phyloP scores from a whole-genome alignment of 1,140 invertebrate genomes.

The Anastatus disparis region DNA sequence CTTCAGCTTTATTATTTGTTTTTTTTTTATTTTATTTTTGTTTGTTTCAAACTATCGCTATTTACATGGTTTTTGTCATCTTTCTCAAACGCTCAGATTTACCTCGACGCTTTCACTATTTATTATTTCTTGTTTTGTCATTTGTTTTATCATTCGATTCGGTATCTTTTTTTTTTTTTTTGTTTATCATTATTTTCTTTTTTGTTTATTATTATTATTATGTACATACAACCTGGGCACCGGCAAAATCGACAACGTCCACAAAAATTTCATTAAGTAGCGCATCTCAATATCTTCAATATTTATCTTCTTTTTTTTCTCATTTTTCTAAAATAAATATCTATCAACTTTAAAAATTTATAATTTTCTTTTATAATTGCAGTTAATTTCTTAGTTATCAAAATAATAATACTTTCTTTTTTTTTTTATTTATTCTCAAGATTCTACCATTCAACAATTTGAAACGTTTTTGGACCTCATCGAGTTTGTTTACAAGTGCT shows the following conservation, averaged over 20 bases:
- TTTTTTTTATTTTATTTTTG: no score
- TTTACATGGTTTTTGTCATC: constrained; percentile 35
- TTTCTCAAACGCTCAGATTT: constrained; percentile 20
- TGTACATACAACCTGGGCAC: constrained; percentile 40
- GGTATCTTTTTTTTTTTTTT: background rate
- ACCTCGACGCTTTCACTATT: constrained; percentile 4
- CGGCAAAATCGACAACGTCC: constrained; percentile 29
- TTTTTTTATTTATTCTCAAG: background rate
- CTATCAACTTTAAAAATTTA: constrained; percentile 43
- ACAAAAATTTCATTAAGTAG: constrained; percentile 28
- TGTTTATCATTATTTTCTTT: background rate
- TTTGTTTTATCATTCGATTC: background rate
- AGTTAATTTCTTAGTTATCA: constrained; percentile 29
- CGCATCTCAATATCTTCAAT: constrained; percentile 13
- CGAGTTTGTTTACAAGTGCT: constrained; percentile 32
- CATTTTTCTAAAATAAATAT: constrained; percentile 40
- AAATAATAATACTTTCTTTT: constrained; percentile 40
- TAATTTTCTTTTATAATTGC: constrained; percentile 15
- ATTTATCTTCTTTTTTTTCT: constrained; percentile 23
- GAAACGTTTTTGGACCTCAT: constrained; percentile 32
- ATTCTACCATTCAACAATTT: constrained; percentile 31
- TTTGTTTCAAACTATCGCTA: constrained; percentile 27
- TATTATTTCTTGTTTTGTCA: constrained; percentile 21
- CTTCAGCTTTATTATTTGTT: no score
- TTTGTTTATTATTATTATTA: constrained; percentile 36